These are phyloP conservation scores for Lamellibrachia columna DNA, from an alignment of 2,888 invertebrate species.

Conservation along the genomic window DNA sequence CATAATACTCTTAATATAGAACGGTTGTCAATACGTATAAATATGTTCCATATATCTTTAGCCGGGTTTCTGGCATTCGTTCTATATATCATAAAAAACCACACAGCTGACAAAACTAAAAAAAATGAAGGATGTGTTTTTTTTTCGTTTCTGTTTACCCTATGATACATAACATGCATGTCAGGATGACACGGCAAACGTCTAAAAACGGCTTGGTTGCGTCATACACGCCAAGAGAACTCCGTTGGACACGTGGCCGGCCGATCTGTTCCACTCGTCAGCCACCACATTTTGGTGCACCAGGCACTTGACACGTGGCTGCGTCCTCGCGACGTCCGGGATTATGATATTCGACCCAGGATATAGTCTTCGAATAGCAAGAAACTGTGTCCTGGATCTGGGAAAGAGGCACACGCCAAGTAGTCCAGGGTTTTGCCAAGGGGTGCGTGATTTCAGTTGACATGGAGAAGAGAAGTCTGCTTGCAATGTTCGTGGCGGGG, in stretches of 20 bases:
- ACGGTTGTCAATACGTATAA: not conserved
- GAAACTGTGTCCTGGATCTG: not conserved
- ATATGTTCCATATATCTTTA: not conserved
- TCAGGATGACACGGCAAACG: not conserved
- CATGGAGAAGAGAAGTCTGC: too few species aligned
- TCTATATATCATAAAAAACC: not conserved
- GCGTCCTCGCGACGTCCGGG: not conserved
- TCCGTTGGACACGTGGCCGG: not conserved
- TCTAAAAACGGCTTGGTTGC: not conserved
- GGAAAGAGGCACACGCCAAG: not conserved
- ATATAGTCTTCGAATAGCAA: not conserved
- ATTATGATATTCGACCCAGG: not conserved
- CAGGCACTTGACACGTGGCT: not conserved
- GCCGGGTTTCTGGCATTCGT: not conserved
- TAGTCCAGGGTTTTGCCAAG: too few species aligned
- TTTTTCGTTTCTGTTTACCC: not conserved
- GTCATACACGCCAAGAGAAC: not conserved
- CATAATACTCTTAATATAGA: not conserved
- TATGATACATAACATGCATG: not conserved
- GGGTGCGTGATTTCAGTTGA: too few species aligned
- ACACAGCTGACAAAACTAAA: not conserved
- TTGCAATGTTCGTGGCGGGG: too few species aligned
- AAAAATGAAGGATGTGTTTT: not conserved
- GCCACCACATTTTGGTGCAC: not conserved
- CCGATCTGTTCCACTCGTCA: not conserved